Base-by-base conservation (phyloP, 1,140 invertebrate genomes). In the Nautilus pompilius region DNA sequence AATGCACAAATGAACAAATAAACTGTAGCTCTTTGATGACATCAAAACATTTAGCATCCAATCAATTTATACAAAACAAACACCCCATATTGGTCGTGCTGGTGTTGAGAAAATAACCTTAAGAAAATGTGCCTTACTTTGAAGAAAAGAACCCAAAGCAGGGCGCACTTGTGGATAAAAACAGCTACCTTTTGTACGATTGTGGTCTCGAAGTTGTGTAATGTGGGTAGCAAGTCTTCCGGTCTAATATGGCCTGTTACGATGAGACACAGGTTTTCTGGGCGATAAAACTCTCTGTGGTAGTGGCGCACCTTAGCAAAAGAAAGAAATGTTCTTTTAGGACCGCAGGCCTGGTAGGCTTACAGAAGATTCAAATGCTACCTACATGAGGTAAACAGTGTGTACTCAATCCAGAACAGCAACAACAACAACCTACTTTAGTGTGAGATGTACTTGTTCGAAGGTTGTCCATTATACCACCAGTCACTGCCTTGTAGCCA, bases 231-330 rank as follows among this genome's bases (percentile, higher is more conserved):
- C 2, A 96, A 86, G 71, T 93, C 87, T 2, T 89, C 83, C 46
- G 90, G 86, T 54, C 89, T 87, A 5, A 96, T 87, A 81, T 90
- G 88, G 0, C 94, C 94, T 46, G 89, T 89, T 53, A 96, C 88
- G 60, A 95, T 90, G 3, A 96, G 80, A 64, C 89, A 89, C 49
- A 96, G 81, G 82, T 97, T 97, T 81, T 94, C 92, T n/a, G 93
- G 88, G 33, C 93, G 85, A 80, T 97, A 97, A 82, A 91, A 95
- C 57, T 90, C 84, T 72, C 89, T 88, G 75, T 97, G 95, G 74
- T 90, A 97, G 33, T 87, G 83, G 68, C 84, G 86, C 26, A 92
- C 89, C 90, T 92, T 68, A 53, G 33, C 55, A 56, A 55, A 8
- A 65, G 15, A 53, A 61, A 56, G 41, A 33, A 4, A 46, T 3